Conservation (phyloP, 2,113 vertebrate species). For the Pardalotus punctatus region DNA sequence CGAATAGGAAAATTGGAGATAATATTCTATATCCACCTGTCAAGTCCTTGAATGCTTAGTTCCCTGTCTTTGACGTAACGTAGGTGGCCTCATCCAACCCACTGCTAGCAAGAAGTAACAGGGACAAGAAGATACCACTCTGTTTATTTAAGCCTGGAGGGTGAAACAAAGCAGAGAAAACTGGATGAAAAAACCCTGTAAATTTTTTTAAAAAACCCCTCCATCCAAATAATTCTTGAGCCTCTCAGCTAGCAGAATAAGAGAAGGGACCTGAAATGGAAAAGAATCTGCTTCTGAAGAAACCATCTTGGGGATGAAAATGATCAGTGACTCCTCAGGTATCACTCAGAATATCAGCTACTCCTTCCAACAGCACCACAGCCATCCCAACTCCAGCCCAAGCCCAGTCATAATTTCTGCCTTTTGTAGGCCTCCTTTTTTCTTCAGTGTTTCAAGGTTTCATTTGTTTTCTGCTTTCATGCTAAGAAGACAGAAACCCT, state of each 20-base stretch:
- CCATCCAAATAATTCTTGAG: not conserved
- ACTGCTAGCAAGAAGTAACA: not conserved
- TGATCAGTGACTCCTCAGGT: not conserved
- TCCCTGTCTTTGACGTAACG: not conserved
- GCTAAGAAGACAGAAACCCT: not conserved
- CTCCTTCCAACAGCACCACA: not conserved
- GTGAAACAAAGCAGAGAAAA: not conserved
- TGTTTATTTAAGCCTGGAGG: not conserved
- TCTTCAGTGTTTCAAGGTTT: not conserved
- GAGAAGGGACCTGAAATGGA: not conserved
- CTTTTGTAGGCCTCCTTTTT: not conserved
- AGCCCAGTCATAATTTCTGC: not conserved
- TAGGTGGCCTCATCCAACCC: not conserved
- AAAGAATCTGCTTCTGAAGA: not conserved
- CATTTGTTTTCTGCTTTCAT: not conserved
- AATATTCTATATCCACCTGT: not conserved
- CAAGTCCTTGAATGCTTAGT: not conserved
- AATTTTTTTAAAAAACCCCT: accelerated
- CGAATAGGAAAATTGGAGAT: not conserved
- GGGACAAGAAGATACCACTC: not conserved
- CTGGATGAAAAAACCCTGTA: not conserved
- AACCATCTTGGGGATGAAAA: not conserved
- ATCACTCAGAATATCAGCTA: not conserved
- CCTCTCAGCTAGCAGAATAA: not conserved
- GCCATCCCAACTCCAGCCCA: not conserved